A percentile compares a stretch with the other conserved stretches of the same genome.
Evolutionary conservation across 2,113 vertebrate genomes (phyloP).

Genomic region (Xenopus borealis): DNA sequence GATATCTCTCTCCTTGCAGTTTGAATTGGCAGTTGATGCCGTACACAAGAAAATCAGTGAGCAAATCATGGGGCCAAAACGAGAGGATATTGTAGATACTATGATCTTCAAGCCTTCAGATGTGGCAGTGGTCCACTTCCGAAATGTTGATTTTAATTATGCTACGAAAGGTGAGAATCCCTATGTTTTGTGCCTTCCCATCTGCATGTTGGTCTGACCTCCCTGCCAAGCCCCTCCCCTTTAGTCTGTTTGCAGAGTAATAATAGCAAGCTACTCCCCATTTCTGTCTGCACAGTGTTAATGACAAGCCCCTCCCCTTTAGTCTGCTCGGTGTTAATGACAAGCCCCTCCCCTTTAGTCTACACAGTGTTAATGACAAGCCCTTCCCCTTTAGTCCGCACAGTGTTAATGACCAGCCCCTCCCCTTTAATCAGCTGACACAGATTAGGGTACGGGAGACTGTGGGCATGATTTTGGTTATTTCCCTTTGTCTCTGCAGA

Average conservation of each 20-base stretch:
- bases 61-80: conserved; percentile 66
- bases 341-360: neutral
- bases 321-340: neutral
- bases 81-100: conserved; percentile 88
- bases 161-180: conserved; percentile 77
- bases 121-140: conserved; percentile 83
- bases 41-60: conserved; percentile 75
- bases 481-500: conserved; percentile 57
- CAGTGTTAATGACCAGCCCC: neutral
- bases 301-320: too few species aligned
- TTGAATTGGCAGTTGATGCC: conserved; percentile 88
- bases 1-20: conserved; percentile 69
- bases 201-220: neutral
- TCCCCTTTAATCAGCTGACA: neutral
- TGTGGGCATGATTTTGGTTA: neutral
- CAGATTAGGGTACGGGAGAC: too few species aligned
- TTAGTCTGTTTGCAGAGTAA: neutral
- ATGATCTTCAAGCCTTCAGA: conserved; percentile 88
- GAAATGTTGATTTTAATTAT: conserved; percentile 85
- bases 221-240: too few species aligned
- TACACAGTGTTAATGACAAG: neutral
- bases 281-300: neutral
- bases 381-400: too few species aligned
- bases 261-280: neutral
- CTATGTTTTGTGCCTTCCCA: neutral